Conservation (phyloP, 2,888 invertebrate species). For the Acheta domesticus region DNA sequence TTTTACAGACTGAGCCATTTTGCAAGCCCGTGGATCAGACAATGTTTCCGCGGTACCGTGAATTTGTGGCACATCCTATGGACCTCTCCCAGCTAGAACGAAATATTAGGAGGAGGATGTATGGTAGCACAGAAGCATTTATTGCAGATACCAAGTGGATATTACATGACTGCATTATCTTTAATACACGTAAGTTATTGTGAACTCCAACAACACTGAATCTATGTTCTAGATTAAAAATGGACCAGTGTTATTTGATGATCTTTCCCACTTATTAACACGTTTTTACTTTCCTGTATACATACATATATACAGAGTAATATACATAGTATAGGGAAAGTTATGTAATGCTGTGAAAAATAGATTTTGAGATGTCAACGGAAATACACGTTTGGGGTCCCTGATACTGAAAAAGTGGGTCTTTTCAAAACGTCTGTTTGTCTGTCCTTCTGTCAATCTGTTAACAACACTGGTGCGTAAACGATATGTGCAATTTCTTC, state of each 20-base stretch:
- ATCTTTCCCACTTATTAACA: too few relatives aligned
- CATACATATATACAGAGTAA: too few relatives aligned
- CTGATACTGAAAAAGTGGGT: too few relatives aligned
- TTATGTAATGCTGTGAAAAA: too few relatives aligned
- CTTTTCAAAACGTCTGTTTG: too few relatives aligned
- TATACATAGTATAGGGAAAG: too few relatives aligned
- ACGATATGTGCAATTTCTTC: too few relatives aligned
- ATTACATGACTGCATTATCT: slow-evolving; percentile 86
- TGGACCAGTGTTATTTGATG: neutral
- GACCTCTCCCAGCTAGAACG: slow-evolving; percentile 71
- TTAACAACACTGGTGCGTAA: too few relatives aligned
- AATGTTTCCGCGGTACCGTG: slow-evolving; percentile 55
- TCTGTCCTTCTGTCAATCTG: too few relatives aligned
- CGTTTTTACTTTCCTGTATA: too few relatives aligned
- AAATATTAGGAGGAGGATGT: slow-evolving; percentile 70
- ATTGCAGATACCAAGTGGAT: slow-evolving; percentile 90
- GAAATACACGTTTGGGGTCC: too few relatives aligned
- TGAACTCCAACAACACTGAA: neutral
- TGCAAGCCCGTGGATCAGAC: slow-evolving; percentile 64
- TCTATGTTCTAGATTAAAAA: neutral
- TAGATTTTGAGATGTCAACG: too few relatives aligned
- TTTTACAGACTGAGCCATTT: slow-evolving; percentile 71
- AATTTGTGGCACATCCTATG: slow-evolving; percentile 84
- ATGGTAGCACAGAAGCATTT: slow-evolving; percentile 86
- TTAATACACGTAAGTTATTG: slow-evolving; percentile 74